A percentile compares a stretch with the other conserved stretches of the same genome.
Conservation (phyloP, 2,113 vertebrate species). For the Copsychus sechellarum region DNA sequence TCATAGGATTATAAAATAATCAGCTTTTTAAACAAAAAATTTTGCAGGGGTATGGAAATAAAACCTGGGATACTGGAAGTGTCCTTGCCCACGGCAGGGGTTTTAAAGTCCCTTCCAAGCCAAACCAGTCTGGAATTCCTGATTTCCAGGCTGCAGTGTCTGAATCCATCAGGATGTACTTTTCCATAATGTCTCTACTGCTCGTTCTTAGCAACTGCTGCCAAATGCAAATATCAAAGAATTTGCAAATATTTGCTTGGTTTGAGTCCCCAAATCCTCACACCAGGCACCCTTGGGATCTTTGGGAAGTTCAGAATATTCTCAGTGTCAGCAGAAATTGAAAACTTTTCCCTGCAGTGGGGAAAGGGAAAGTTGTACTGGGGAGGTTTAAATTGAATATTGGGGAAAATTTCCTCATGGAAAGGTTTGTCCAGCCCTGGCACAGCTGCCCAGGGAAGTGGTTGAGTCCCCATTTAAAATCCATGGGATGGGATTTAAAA, state of each 20-base stretch:
- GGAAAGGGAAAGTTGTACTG: too few species aligned
- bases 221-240: not conserved
- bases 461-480: not conserved
- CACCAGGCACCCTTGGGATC: not conserved
- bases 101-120: not conserved
- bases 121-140: not conserved
- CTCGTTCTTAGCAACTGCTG: not conserved
- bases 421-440: not conserved
- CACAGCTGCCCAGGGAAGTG: not conserved
- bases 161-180: not conserved
- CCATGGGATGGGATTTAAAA: not conserved
- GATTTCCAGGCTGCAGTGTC: not conserved
- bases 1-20: rapidly evolving
- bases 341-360: not conserved
- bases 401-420: not conserved
- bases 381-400: not conserved
- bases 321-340: rapidly evolving
- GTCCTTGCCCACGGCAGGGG: not conserved
- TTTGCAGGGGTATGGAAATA: not conserved
- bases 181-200: not conserved
- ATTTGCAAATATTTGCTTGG: not conserved
- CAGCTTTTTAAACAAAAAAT: not conserved
- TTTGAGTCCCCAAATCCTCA: not conserved
- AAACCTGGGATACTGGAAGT: not conserved
- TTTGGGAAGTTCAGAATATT: not conserved